phyloP scores from a whole-genome alignment of 2,888 invertebrate genomes.

The Agonopterix alstromeriana region DNA sequence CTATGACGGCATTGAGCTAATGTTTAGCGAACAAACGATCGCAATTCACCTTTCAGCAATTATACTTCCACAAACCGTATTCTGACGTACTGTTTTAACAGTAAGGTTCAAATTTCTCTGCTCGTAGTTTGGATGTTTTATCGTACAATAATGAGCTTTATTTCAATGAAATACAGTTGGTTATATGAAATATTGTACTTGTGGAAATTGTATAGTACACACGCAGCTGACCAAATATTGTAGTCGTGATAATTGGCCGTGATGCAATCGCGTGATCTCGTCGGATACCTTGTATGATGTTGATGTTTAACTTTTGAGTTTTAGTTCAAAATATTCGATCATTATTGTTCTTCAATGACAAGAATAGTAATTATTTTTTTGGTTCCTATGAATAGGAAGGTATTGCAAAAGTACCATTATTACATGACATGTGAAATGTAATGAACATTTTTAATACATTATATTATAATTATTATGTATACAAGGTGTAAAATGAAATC shows the following conservation, averaged over 20 bases:
- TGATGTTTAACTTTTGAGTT: conserved; percentile 18
- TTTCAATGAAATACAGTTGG: conserved; percentile 4
- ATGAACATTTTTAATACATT: no score
- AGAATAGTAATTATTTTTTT: no score
- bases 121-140: conserved; percentile 4
- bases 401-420: no score
- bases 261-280: conserved; percentile 70
- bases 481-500: no score
- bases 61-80: conserved; percentile 17
- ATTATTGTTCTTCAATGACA: no score
- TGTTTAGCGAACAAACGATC: conserved; percentile 51
- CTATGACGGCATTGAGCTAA: conserved; percentile 47
- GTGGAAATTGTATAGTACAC: conserved; percentile 31
- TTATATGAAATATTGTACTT: conserved; percentile 11
- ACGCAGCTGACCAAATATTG: conserved; percentile 76
- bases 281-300: conserved; percentile 20
- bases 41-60: conserved; percentile 26
- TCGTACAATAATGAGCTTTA: conserved; percentile 20
- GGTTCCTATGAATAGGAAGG: no score
- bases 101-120: conserved; percentile 35
- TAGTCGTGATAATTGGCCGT: conserved; percentile 71
- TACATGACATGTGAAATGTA: no score
- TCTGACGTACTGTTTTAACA: conserved; percentile 8
- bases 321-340: background rate
- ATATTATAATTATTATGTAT: no score